Evolutionary conservation across 2,113 vertebrate species (phyloP), one percentile per base, ranked within the genome.

Genomic region (Murina feae): DNA sequence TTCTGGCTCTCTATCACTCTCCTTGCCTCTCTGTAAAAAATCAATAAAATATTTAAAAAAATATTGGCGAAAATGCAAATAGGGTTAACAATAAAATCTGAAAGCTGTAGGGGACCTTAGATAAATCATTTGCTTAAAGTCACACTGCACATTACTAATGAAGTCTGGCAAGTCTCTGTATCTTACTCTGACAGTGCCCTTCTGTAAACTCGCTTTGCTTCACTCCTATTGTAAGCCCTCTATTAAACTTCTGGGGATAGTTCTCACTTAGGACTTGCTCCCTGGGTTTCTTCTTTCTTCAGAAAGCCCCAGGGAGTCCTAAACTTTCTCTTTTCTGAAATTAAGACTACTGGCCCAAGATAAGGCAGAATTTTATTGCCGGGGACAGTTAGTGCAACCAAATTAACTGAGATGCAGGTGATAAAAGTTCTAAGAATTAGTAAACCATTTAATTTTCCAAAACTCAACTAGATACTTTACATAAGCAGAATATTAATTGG

Each of bases 241-340:
- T 16, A 63, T 32, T 68, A 92, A 63, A 21, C 25, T 25, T 30
- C 8, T 68, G 39, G 35, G 32, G 42, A 63, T 0, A 55, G 71
- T 71, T 92, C 79, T 82, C 88, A 66, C 25, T 87, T 75, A 90
- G 55, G 55, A 93, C 4, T 79, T 37, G n/a, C 32, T 92, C 93
- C 53, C 7, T 85, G 9, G 12, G 23, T 71, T 91, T 72, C 8
- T 86, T 82, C 30, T 78, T 94, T 76, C 69, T 69, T 95, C 37
- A 95, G 68, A 94, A 84, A 12, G 23, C 90, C 60, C 79, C 16
- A 35, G 39, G 82, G 66, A 95, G 21, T 71, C 18, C 60, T 23
- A 85, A 90, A 81, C 42, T 75, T 91, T 76, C 32, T 37, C 55
- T 92, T 79, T 91, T 72, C 49, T 89, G 35, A 96, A 96, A 93